phyloP scores from a whole-genome alignment of 2,113 vertebrate genomes.

The Poecile atricapillus region DNA sequence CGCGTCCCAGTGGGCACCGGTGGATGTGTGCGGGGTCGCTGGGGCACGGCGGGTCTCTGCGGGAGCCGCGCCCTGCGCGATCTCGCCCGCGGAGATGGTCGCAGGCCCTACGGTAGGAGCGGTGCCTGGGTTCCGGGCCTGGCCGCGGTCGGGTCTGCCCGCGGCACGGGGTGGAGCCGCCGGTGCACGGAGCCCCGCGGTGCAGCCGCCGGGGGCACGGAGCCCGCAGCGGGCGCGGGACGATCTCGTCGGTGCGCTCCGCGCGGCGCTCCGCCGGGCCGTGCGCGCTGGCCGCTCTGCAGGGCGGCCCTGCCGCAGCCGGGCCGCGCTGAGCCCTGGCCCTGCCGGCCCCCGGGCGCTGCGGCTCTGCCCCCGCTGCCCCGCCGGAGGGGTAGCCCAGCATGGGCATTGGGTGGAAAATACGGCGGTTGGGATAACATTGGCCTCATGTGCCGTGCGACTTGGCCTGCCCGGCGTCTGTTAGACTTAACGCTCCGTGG shows the following conservation, averaged over 20 bases:
- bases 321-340: not conserved
- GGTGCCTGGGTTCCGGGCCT: not conserved
- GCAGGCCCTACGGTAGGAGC: not conserved
- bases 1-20: not conserved
- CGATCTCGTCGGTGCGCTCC: accelerated
- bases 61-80: not conserved
- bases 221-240: not conserved
- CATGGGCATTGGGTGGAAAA: accelerated
- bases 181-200: not conserved
- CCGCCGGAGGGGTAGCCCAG: accelerated
- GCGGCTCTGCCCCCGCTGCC: not conserved
- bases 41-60: not conserved
- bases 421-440: not conserved
- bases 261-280: not conserved
- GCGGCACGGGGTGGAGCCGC: not conserved
- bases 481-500: not conserved
- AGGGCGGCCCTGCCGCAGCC: not conserved
- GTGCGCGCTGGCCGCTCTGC: too few relatives aligned
- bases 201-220: not conserved
- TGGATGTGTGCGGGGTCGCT: too few relatives aligned
- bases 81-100: not conserved
- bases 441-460: accelerated
- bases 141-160: not conserved
- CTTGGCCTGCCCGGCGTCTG: not conserved
- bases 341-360: not conserved